Evolutionary conservation across 2,113 vertebrate species (phyloP), one percentile per base, ranked within the genome.

Genomic region (Orthochromis malagaraziensis): DNA sequence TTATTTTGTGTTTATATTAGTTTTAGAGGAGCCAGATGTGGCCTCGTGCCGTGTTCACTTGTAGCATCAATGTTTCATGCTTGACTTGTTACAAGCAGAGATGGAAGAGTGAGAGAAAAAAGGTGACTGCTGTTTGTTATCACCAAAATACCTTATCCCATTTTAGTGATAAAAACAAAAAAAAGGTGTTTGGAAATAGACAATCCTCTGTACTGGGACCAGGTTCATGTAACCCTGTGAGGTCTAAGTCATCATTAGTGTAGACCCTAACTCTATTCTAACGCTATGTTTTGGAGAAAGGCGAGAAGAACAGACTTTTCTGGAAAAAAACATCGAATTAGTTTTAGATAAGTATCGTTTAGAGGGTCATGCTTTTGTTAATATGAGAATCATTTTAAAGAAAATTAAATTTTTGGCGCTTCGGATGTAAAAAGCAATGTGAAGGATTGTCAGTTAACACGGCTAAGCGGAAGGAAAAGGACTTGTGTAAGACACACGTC

Each of bases 21-120:
- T 86, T 85, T 89, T 81, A 88, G 77, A 9, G 5, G 35, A 42
- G 85, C 87, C 86, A 93, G 92, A 90, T 94, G 90, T 92, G 93
- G 81, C 87, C 84, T 81, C 33, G 9, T 84, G 79, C 75, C 24
- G 21, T 65, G 60, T 42, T 88, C 75, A 53, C 24, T 77, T 54
- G 57, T 63, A 85, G 88, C 87, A 77, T 47, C 84, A 82, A 55
- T 85, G 70, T 60, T 92, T 81, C 83, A 87, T 79, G 54, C 73
- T 73, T 83, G 53, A 79, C 21, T 53, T 47, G 45, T 21, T 8
- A 47, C 51, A 49, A 45, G 47, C 54, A 53, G 16, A 40, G 31
- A 92, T 65, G 19, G 49, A 21, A 83, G 42, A 21, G 54, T 47
- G 79, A 86, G 47, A 49, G 24, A 79, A 12, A 21, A 81, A 77